A percentile compares a stretch with the other conserved stretches of the same genome.
Evolutionary conservation across 2,888 invertebrate species (phyloP).

Genomic region (Osmoderma eremita): DNA sequence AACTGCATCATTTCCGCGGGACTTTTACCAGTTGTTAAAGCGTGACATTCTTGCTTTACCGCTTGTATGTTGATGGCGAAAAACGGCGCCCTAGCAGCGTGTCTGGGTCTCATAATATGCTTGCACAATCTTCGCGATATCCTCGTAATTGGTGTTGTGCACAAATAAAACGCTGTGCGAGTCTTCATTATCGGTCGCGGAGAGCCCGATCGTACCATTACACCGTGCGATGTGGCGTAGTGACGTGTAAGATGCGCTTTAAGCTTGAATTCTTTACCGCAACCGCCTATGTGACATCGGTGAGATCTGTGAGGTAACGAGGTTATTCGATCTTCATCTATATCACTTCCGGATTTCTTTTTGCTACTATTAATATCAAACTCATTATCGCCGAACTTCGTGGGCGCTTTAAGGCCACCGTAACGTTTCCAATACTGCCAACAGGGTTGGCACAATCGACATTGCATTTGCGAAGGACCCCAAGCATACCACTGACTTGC

Average conservation of each 20-base stretch:
- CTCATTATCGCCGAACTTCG: slow-evolving; percentile 65
- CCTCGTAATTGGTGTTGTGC: slow-evolving; percentile 89
- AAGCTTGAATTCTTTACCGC: slow-evolving; percentile 95
- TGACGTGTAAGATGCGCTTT: slow-evolving; percentile 95
- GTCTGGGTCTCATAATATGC: slow-evolving; percentile 82
- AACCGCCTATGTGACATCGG: slow-evolving; percentile 90
- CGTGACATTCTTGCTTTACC: slow-evolving; percentile 87
- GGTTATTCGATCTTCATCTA: slow-evolving; percentile 66
- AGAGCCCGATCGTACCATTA: slow-evolving; percentile 77
- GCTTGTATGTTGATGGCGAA: slow-evolving; percentile 80
- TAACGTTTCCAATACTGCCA: slow-evolving; percentile 99
- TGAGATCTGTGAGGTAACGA: slow-evolving; percentile 78
- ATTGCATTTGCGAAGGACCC: slow-evolving; percentile 93
- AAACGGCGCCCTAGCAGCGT: slow-evolving; percentile 89
- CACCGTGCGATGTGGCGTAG: slow-evolving; percentile 91
- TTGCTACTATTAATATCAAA: slow-evolving; percentile 64
- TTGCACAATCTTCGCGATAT: slow-evolving; percentile 88
- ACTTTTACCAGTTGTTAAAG: slow-evolving; percentile 69
- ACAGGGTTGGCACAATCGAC: slow-evolving; percentile 91
- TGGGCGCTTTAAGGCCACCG: slow-evolving; percentile 91
- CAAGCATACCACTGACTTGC: slow-evolving; percentile 96
- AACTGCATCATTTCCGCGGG: slow-evolving; percentile 68
- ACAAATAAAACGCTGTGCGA: slow-evolving; percentile 94
- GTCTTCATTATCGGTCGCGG: slow-evolving; percentile 97
- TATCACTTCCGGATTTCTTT: slow-evolving; percentile 62